Evolutionary conservation across 2,113 vertebrate species (phyloP).

Genomic region (Hipposideros armiger): DNA sequence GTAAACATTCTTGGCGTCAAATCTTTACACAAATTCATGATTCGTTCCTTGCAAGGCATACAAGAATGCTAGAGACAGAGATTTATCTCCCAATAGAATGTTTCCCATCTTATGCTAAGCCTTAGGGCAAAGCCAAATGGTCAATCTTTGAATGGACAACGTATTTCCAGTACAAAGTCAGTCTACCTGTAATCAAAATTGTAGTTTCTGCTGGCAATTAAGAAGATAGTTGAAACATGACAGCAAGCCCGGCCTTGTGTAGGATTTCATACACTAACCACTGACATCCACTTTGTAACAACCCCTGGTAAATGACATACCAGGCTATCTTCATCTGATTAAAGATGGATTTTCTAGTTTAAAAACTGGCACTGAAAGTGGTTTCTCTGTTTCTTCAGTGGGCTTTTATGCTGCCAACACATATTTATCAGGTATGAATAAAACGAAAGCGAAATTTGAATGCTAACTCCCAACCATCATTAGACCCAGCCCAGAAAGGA

Average conservation of each 20-base stretch:
- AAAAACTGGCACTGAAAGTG: background rate
- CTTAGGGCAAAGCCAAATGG: background rate
- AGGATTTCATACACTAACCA: background rate
- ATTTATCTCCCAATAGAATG: background rate
- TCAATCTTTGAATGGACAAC: background rate
- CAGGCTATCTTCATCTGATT: background rate
- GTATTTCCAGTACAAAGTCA: background rate
- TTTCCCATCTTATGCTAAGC: background rate
- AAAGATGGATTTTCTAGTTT: background rate
- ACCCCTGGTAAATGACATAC: background rate
- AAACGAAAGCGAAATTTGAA: background rate
- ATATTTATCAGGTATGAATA: background rate
- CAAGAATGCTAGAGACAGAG: background rate
- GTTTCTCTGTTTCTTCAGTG: background rate
- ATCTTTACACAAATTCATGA: background rate
- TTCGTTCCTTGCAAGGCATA: background rate
- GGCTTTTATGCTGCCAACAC: background rate
- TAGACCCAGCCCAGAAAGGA: background rate
- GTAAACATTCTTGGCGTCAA: background rate
- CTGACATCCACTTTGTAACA: background rate
- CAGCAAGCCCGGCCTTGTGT: background rate
- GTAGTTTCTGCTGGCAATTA: background rate
- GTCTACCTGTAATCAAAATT: background rate
- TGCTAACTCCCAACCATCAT: background rate
- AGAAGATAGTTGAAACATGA: background rate